These are phyloP conservation scores for Leucosticte australis DNA, from an alignment of 2,113 vertebrate species.

Conservation along the genomic window DNA sequence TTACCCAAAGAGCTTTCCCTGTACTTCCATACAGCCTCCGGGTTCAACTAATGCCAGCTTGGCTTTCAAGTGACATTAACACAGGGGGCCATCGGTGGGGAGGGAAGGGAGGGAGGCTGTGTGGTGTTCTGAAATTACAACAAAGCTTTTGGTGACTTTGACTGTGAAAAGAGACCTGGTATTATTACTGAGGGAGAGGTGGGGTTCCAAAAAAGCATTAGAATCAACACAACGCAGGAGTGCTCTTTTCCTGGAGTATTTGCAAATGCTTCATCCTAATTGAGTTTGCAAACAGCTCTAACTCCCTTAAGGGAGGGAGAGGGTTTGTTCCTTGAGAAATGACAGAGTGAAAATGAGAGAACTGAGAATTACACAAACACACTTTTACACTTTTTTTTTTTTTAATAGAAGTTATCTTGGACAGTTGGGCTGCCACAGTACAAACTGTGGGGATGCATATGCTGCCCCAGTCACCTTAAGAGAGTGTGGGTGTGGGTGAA, in stretches of 20 bases:
- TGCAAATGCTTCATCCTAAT: neutral
- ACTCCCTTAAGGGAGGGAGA: neutral
- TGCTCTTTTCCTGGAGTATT: neutral
- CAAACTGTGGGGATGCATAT: neutral
- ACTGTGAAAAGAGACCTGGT: neutral
- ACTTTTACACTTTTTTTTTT: neutral
- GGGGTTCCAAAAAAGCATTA: neutral
- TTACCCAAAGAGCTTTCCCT: neutral
- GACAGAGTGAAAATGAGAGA: neutral
- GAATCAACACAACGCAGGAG: neutral
- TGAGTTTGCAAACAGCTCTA: neutral
- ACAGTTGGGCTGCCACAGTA: neutral
- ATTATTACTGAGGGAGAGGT: neutral
- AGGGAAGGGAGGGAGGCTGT: neutral
- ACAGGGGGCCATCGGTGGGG: neutral
- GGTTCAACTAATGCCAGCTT: neutral
- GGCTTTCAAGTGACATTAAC: neutral
- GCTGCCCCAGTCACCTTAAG: neutral
- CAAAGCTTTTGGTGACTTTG: neutral
- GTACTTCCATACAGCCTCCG: neutral
- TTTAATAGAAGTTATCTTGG: neutral
- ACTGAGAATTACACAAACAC: neutral
- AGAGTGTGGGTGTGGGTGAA: neutral
- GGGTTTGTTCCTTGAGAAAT: neutral
- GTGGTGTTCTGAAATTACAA: neutral